These are phyloP conservation scores for Myotis yumanensis DNA, from an alignment of 2,113 vertebrate species.

Conservation along the genomic window DNA sequence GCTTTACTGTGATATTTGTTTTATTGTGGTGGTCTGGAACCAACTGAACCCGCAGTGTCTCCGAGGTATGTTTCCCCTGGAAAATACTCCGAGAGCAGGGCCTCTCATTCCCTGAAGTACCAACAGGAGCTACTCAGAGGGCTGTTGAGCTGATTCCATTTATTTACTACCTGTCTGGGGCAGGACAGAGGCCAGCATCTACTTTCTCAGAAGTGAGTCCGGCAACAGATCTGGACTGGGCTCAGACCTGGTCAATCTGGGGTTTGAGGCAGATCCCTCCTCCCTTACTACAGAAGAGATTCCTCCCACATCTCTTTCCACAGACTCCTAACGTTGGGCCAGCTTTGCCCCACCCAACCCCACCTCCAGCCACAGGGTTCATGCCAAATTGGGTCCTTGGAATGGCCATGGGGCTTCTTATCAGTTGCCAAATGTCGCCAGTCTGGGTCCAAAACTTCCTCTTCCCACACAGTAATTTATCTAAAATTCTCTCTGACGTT, in stretches of 20 bases:
- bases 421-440: neutral
- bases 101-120: neutral
- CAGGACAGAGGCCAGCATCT: neutral
- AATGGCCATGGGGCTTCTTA: neutral
- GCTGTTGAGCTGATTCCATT: fast-evolving
- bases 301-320: neutral
- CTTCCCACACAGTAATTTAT: neutral
- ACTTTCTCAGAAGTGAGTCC: neutral
- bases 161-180: neutral
- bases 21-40: neutral
- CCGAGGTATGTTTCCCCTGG: neutral
- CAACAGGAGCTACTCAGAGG: neutral
- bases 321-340: neutral
- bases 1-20: neutral
- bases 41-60: neutral
- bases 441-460: conserved; percentile 8
- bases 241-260: neutral
- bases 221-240: neutral
- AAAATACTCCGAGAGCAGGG: neutral
- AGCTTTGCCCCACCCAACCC: neutral
- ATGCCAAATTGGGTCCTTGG: neutral
- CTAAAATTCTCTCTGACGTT: conserved; percentile 26
- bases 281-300: neutral
- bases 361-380: neutral
- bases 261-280: neutral